Conservation (phyloP, 2,797 vertebrate species). For the Schizothorax lantsangensis region DNA sequence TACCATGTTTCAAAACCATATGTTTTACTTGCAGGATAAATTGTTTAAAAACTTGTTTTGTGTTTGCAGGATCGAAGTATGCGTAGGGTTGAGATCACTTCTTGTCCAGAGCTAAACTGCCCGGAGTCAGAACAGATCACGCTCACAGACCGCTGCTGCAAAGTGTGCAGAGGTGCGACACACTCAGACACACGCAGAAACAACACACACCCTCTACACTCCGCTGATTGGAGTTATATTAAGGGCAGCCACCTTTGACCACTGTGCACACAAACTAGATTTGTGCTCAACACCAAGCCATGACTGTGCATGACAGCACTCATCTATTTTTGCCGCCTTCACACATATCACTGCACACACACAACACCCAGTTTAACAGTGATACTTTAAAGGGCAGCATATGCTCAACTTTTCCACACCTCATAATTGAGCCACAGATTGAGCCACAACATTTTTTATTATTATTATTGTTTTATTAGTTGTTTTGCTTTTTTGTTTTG, state of each 20-base stretch:
- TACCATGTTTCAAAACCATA: neutral
- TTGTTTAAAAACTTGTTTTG: constrained; percentile 3
- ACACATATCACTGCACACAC: constrained; percentile 7
- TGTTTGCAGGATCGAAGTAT: constrained; percentile 81
- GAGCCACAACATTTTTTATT: neutral
- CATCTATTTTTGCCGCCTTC: constrained; percentile 33
- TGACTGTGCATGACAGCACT: constrained; percentile 48
- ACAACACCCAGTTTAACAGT: constrained; percentile 5
- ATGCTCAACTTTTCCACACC: neutral
- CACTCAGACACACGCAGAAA: constrained; percentile 17
- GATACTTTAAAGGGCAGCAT: neutral
- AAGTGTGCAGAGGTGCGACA: constrained; percentile 85
- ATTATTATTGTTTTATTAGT: neutral
- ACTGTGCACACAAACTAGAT: constrained; percentile 58
- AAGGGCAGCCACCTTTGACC: constrained; percentile 50
- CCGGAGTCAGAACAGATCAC: constrained; percentile 84
- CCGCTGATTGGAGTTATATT: constrained; percentile 40
- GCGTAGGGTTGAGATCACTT: constrained; percentile 74
- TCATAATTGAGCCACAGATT: neutral
- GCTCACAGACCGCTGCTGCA: constrained; percentile 86
- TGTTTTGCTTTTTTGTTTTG: neutral
- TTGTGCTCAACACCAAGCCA: constrained; percentile 32
- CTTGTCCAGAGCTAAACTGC: constrained; percentile 80
- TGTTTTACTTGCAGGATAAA: neutral
- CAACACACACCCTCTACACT: constrained; percentile 28